Conservation (phyloP, 2,888 invertebrate genomes). For the Acleris sparsana region DNA sequence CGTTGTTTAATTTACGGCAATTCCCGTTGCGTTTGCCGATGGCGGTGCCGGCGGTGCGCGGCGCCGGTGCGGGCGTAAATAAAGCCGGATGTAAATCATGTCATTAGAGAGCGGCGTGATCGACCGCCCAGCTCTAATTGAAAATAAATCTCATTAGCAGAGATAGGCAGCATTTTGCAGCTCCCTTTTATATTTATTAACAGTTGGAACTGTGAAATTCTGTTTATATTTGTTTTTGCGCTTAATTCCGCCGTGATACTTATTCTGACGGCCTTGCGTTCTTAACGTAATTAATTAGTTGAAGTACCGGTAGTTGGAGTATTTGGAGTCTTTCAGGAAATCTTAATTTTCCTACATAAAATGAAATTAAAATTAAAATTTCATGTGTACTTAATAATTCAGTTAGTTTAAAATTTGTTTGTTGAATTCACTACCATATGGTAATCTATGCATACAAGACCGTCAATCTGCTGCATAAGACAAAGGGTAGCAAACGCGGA, state of each 20-base stretch:
- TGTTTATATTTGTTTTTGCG: neutral
- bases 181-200: slow-evolving; percentile 38
- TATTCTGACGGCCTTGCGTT: too few species aligned
- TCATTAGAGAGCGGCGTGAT: slow-evolving; percentile 61
- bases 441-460: slow-evolving; percentile 16
- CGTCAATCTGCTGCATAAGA: slow-evolving; percentile 18
- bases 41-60: slow-evolving; percentile 41
- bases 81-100: slow-evolving; percentile 69
- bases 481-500: slow-evolving; percentile 46
- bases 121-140: slow-evolving; percentile 60
- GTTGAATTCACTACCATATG: neutral
- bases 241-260: too few species aligned
- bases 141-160: slow-evolving; percentile 70
- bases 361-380: too few species aligned
- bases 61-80: slow-evolving; percentile 51
- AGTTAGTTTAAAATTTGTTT: too few species aligned
- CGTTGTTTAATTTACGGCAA: slow-evolving; percentile 32
- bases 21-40: slow-evolving; percentile 54
- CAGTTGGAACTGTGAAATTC: neutral
- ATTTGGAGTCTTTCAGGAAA: too few species aligned
- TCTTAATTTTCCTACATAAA: too few species aligned
- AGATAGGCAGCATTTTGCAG: slow-evolving; percentile 49
- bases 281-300: too few species aligned
- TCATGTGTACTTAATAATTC: too few species aligned
- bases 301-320: too few species aligned